These are phyloP conservation scores for Hydrolagus colliei DNA, from an alignment of 2,797 vertebrate species.

Conservation along the genomic window DNA sequence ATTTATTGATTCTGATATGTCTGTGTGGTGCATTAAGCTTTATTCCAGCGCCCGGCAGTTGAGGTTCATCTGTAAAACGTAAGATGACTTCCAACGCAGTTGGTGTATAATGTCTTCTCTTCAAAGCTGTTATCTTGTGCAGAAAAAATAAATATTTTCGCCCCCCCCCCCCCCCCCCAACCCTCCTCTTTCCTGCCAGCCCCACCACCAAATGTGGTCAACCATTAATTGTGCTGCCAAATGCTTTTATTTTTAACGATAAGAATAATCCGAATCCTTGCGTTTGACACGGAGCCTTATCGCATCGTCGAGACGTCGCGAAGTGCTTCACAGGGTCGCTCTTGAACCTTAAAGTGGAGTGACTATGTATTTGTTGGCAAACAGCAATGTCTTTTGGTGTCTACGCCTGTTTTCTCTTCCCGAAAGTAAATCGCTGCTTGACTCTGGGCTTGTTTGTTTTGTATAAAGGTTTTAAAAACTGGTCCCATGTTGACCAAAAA, in stretches of 20 bases:
- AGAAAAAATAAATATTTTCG: too few relatives aligned
- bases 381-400: background rate
- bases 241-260: background rate
- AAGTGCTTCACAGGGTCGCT: too few relatives aligned
- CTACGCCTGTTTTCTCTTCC: background rate
- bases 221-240: background rate
- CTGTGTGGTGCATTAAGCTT: conserved; percentile 52
- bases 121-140: background rate
- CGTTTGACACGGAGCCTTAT: too few relatives aligned
- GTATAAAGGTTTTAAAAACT: conserved; percentile 50
- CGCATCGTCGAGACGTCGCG: too few relatives aligned
- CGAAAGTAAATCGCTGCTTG: background rate
- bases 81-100: conserved; percentile 14
- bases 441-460: conserved; percentile 18
- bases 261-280: too few relatives aligned
- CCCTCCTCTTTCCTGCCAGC: too few relatives aligned
- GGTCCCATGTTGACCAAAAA: conserved; percentile 49
- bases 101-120: background rate
- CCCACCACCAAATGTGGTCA: too few relatives aligned
- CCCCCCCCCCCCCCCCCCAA: too few relatives aligned
- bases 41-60: conserved; percentile 40
- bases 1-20: conserved; percentile 64
- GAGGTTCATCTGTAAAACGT: conserved; percentile 35
- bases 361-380: too few relatives aligned
- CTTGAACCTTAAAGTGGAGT: too few relatives aligned